These are phyloP conservation scores for Salvelinus namaycush DNA, from an alignment of 2,113 vertebrate species.

Conservation along the genomic window DNA sequence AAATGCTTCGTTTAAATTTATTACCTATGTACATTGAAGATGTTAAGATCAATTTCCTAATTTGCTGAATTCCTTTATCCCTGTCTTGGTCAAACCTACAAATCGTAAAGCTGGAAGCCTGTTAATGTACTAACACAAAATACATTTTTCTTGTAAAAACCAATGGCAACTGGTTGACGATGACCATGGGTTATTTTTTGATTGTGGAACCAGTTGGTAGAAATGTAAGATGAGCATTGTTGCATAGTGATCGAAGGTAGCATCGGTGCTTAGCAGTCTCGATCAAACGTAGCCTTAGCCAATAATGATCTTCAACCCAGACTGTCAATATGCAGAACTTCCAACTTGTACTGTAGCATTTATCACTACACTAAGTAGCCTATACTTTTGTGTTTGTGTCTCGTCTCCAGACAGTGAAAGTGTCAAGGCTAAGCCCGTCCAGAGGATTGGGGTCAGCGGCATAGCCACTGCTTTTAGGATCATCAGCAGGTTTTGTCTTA, in stretches of 20 bases:
- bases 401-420: constrained; percentile 46
- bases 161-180: background rate
- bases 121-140: background rate
- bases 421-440: constrained; percentile 56
- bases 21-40: background rate
- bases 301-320: background rate
- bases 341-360: background rate
- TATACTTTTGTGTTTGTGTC: constrained; percentile 1
- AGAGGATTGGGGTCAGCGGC: constrained; percentile 76
- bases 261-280: too few relatives aligned
- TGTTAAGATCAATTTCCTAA: background rate
- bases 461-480: constrained; percentile 75
- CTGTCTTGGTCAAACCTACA: background rate
- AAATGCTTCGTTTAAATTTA: background rate
- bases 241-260: too few relatives aligned
- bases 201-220: background rate
- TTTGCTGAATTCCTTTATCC: background rate
- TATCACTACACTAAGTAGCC: background rate
- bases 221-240: too few relatives aligned
- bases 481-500: constrained; percentile 88
- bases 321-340: background rate
- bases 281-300: too few relatives aligned
- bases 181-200: background rate
- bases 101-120: too few relatives aligned
- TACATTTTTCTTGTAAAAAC: background rate